These are phyloP conservation scores for Mormyrus proboscirostris DNA, from an alignment of 2,797 vertebrate species.

Conservation along the genomic window DNA sequence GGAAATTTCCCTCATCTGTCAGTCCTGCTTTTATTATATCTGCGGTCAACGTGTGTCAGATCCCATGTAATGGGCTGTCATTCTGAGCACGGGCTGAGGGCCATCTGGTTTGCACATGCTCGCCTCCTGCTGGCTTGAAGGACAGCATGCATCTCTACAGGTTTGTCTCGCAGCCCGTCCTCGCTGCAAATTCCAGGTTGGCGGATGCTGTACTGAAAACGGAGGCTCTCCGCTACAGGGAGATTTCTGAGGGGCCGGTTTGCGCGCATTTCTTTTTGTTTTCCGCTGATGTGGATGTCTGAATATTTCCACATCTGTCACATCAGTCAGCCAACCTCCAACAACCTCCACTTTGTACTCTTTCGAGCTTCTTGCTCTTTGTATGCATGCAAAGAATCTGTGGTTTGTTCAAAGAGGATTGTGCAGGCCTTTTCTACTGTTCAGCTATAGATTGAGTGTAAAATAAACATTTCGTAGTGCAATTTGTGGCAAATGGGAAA, in stretches of 20 bases:
- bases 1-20: not conserved
- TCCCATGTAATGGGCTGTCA: not conserved
- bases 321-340: conserved; percentile 6
- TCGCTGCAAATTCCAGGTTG: not conserved
- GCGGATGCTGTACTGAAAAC: not conserved
- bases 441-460: not conserved
- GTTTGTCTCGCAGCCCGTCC: not conserved
- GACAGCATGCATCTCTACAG: not conserved
- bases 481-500: not conserved
- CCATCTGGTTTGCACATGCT: not conserved
- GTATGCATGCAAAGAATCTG: not conserved
- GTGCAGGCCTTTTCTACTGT: not conserved
- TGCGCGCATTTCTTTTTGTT: not conserved
- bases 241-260: not conserved
- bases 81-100: not conserved
- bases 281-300: not conserved
- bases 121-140: not conserved
- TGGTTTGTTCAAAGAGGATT: not conserved
- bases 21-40: not conserved
- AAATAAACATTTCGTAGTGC: not conserved
- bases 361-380: not conserved
- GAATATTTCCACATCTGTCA: not conserved
- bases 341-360: not conserved
- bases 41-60: not conserved
- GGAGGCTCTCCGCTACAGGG: not conserved